A percentile compares a stretch with the other conserved stretches of the same genome.
Evolutionary conservation across 2,888 invertebrate species (phyloP).

Genomic region (Caenorhabditis afra): DNA sequence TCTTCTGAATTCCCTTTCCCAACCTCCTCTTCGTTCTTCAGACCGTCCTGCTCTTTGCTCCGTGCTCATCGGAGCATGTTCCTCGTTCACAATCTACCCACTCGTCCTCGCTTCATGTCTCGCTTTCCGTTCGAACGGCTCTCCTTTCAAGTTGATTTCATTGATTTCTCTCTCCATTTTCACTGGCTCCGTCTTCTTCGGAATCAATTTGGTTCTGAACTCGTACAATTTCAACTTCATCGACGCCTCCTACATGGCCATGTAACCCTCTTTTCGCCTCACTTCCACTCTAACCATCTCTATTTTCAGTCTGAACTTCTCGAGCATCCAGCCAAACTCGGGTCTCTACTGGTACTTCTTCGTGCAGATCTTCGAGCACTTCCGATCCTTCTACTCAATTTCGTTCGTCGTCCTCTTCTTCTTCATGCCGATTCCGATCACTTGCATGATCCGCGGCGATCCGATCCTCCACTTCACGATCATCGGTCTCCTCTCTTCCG

Average conservation of each 20-base stretch:
- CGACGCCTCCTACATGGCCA: constrained; percentile 62
- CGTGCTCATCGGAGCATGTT: constrained; percentile 46
- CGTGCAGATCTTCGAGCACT: constrained; percentile 99
- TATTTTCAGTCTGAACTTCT: constrained; percentile 84
- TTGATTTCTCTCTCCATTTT: not conserved
- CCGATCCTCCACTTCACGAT: constrained; percentile 82
- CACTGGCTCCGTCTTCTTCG: constrained; percentile 6
- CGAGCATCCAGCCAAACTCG: constrained; percentile 95
- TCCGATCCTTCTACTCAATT: constrained; percentile 93
- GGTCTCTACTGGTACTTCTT: constrained; percentile 99
- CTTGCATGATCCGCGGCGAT: constrained; percentile 82
- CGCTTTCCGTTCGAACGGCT: constrained; percentile 26
- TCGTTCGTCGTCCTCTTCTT: constrained; percentile 97
- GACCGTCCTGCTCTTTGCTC: constrained; percentile 32
- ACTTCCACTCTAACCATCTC: not conserved
- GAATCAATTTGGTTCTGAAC: constrained; percentile 34
- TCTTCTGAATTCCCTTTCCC: not conserved
- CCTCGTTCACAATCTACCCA: constrained; percentile 53
- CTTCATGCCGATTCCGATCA: constrained; percentile 91
- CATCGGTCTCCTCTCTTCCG: constrained; percentile 85
- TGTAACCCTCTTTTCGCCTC: constrained; percentile 61
- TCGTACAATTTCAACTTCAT: constrained; percentile 47
- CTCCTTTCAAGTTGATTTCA: constrained; percentile 3
- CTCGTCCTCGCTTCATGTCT: constrained; percentile 36
- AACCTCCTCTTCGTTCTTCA: constrained; percentile 2